A percentile compares a stretch with the other conserved stretches of the same genome.
These are phyloP conservation scores for Corythornis madagascariensis DNA, from an alignment of 2,113 vertebrate species.

Conservation along the genomic window DNA sequence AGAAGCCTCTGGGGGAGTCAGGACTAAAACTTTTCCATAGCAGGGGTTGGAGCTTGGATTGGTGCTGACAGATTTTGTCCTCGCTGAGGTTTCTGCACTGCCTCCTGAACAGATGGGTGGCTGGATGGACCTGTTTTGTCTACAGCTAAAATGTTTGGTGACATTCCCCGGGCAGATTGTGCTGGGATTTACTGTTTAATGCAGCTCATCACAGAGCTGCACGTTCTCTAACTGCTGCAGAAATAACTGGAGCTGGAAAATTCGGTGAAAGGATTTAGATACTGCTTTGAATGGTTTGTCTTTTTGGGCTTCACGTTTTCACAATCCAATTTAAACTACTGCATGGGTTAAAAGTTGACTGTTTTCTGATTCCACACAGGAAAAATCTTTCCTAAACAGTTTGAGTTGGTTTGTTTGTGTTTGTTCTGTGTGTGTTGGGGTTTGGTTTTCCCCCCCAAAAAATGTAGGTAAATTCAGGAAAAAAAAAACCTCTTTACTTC, in stretches of 20 bases:
- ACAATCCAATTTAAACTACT: background rate
- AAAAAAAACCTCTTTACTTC: background rate
- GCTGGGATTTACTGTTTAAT: background rate
- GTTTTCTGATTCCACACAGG: background rate
- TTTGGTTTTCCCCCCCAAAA: fast-evolving
- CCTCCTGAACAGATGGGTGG: background rate
- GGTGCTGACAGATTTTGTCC: background rate
- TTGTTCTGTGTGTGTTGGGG: no score
- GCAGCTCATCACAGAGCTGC: background rate
- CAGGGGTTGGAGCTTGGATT: no score
- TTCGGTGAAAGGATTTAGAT: fast-evolving
- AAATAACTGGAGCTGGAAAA: background rate
- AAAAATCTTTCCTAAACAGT: background rate
- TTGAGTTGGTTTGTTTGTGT: no score
- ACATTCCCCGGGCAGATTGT: background rate
- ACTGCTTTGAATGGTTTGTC: background rate
- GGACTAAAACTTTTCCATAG: background rate
- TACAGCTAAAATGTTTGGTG: background rate
- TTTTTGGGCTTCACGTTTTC: background rate
- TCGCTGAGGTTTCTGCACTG: background rate
- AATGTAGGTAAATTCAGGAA: background rate
- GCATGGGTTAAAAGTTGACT: background rate
- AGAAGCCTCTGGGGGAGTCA: background rate
- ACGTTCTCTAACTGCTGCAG: background rate
- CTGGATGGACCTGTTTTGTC: background rate